Evolutionary conservation across 2,888 invertebrate species (phyloP).

Genomic region (Oligia strigilis): DNA sequence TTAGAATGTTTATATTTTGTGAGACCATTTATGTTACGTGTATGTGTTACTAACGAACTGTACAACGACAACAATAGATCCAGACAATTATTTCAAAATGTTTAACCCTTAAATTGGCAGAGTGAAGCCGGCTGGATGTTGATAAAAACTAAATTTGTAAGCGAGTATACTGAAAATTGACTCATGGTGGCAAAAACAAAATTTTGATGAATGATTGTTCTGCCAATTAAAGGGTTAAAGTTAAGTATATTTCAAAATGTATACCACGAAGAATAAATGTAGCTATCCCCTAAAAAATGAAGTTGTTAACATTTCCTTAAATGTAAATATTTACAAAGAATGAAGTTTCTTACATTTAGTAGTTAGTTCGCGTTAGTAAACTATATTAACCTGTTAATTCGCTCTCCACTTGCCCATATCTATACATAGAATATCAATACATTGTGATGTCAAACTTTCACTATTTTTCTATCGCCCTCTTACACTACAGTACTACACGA

Average conservation of each 20-base stretch:
- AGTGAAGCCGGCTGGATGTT: too few relatives aligned
- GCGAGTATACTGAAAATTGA: too few relatives aligned
- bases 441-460: constrained; percentile 63
- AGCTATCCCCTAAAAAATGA: constrained; percentile 61
- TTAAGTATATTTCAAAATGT: constrained; percentile 42
- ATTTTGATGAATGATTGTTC: too few relatives aligned
- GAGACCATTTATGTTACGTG: constrained; percentile 12
- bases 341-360: constrained; percentile 70
- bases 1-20: constrained; percentile 30
- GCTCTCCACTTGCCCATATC: constrained; percentile 49
- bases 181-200: too few relatives aligned
- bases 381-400: constrained; percentile 70
- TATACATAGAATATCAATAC: constrained; percentile 58
- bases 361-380: constrained; percentile 75
- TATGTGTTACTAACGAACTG: constrained; percentile 46
- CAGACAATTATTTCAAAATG: constrained; percentile 27
- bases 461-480: constrained; percentile 55
- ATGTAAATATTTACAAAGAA: constrained; percentile 81
- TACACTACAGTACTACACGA: constrained; percentile 63
- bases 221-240: background rate
- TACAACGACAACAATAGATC: constrained; percentile 48
- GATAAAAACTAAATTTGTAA: too few relatives aligned
- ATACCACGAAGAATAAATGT: constrained; percentile 65
- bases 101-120: background rate
- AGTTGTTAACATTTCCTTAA: constrained; percentile 74